Evolutionary conservation across 2,113 vertebrate species (phyloP), one percentile per base, ranked within the genome.

Genomic region (Rhinoptilus africanus): DNA sequence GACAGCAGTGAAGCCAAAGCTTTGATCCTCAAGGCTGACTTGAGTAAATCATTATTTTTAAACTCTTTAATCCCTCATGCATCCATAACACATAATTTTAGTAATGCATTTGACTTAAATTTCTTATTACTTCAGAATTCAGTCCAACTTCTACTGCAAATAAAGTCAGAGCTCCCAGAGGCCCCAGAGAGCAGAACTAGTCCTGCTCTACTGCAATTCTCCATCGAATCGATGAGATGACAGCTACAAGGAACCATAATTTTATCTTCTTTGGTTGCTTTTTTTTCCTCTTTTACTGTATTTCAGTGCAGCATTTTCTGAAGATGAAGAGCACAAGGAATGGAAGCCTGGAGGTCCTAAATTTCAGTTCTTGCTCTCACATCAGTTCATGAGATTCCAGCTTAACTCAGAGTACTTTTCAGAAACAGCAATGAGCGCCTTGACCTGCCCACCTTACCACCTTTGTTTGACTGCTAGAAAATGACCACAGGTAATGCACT

Each of bases 21-120:
- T 96, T 91, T 97, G 81, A 95, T 95, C 77, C 93, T 97, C 89
- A 87, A 92, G 94, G 91, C 89, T 95, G 83, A 75, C 81, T 96
- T 85, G 39, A 95, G 66, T 72, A 96, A 97, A 95, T 91, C 77
- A 81, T 96, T 85, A 89, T 84, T 96, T 95, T 89, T 78, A 75
- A 94, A 95, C n/a, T 85, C 77, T 91, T 89, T 79, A 97, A 96
- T 93, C 92, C 91, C 87, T 93, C 48, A 79, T 95, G 89, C 62
- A 94, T 89, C 82, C 26, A 12, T 50, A 89, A 88, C 53, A 92
- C 64, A 87, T 78, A 82, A 91, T 89, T 96, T 87, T 62, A 79
- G 93, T 28, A 94, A 93, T 63, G 60, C 51, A 48, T 89, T 96
- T 87, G 60, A 92, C 63, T 96, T 92, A 59, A 41, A 87, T 73